Base-by-base conservation (phyloP, 2,113 vertebrate species). In the Arenaria interpres region DNA sequence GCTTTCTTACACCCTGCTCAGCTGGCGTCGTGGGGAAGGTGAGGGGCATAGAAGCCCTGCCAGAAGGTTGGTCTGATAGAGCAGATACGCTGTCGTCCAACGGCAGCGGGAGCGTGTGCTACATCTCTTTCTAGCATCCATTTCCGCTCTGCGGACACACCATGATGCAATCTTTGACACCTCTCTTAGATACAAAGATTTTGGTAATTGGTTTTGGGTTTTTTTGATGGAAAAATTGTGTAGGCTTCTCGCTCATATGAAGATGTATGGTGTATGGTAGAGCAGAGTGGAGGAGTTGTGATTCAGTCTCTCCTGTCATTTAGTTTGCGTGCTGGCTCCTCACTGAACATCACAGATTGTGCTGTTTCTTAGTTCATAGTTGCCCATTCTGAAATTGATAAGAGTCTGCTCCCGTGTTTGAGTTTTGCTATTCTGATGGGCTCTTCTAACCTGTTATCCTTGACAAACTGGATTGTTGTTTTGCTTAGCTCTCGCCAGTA, bases 201-300 rank as follows among this genome's bases (percentile, higher is more conserved):
- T 62, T n/a, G n/a, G 27, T 80, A 59, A 54, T 41, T 77, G 41
- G 21, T 57, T 10, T 59, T 5, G 37, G 20, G 17, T 41, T 91
- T 51, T 51, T 85, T 59, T 32, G 5, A 60, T 53, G 63, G 39
- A 68, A 82, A 85, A 82, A 56, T 7, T 10, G 45, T 66, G 71
- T 89, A 76, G 91, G 93, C 63, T 94, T 76, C 62, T 62, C 73
- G 71, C 41, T 76, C 41, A 41, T 76, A 79, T 50, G 74, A 63
- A 82, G 91, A 75, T 75, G 37, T 33, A 19, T 9, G 64, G 84
- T 86, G 86, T 54, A n/a, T 45, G 79, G 79, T 14, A 48, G 48
- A 66, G 86, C 84, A 43, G 87, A 72, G 93, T 56, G 87, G 91
- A 82, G 96, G 91, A 94, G 90, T 77, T 74, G 83, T 89, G 89